Base-by-base conservation (phyloP, 1,140 invertebrate genomes). In the Drosophila leontia region DNA sequence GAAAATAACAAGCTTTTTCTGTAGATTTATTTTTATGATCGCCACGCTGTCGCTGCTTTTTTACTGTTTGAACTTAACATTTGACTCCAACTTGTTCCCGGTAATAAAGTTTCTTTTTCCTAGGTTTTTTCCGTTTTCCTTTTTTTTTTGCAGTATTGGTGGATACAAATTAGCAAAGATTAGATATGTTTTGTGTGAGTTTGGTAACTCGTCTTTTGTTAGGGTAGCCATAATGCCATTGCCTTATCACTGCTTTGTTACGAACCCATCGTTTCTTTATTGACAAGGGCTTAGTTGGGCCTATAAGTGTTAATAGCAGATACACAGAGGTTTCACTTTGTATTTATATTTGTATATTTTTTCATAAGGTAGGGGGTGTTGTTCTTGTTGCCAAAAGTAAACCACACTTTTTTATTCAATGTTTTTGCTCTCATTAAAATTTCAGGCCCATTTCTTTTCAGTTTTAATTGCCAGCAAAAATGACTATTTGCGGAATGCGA, bases 1-100 rank as follows among this genome's bases (percentile, higher is more conserved):
- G 68, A 78, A 85, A 90, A 82, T 85, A 84, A 88, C 78, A 78
- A 90, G 81, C 74, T 88, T 90, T 72, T 59, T 72, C 85, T 88
- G 65, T 84, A 77, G 65, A 88, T 84, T 88, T 81, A 59, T 75
- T 90, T 88, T 84, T 90, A 88, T 59, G 65, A 50, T 65, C 67
- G 48, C 62, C 55, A 53, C 56, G 61, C 61, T 72, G 65, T 72
- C 69, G 67, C 53, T 72, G 55, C 23, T 78, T 68, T 71, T 68
- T 70, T 78, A 48, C 59, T 41, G 61, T 75, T 67, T 72, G 42
- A 75, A 65, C 65, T 80, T 80, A 72, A 67, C 75, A 69, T 87
- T 81, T 78, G 64, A 62, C 75, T 82, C 37, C 41, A 50, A 82
- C 59, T 79, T 63, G 59, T 65, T 60, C 75, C 56, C 74, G 42